A percentile compares a stretch with the other conserved stretches of the same genome.
Conservation (phyloP, 2,797 vertebrate species). For the Sebastes wilsoni region DNA sequence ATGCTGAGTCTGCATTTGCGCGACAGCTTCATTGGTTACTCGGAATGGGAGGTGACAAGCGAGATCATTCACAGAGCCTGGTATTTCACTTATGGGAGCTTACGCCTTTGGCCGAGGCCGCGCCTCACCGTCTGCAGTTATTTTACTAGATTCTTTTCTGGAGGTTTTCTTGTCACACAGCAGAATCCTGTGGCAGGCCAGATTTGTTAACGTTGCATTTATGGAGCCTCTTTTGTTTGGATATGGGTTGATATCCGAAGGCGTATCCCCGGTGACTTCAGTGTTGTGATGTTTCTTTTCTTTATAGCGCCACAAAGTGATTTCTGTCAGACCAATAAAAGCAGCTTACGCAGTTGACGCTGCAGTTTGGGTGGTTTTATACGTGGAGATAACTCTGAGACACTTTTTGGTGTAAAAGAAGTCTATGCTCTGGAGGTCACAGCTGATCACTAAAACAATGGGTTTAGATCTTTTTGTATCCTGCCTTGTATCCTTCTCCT, state of each 20-base stretch:
- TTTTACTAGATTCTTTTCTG: constrained; percentile 25
- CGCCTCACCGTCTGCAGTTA: background rate
- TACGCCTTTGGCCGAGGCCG: constrained; percentile 27
- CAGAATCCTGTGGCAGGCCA: constrained; percentile 4
- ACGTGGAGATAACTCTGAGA: background rate
- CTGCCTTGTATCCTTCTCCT: background rate
- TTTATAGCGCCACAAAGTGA: constrained; percentile 9
- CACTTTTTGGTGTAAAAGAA: no score
- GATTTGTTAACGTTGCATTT: constrained; percentile 41
- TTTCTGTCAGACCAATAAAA: constrained; percentile 30
- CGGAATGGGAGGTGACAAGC: constrained; percentile 49
- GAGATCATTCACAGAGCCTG: constrained; percentile 44
- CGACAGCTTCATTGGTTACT: constrained; percentile 52
- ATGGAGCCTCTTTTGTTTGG: constrained; percentile 33
- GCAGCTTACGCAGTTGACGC: constrained; percentile 2
- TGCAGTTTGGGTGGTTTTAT: constrained; percentile 28
- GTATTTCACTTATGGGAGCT: constrained; percentile 47
- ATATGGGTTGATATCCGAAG: constrained; percentile 11
- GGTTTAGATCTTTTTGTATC: background rate
- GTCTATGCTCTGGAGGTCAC: background rate
- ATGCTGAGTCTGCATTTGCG: constrained; percentile 59
- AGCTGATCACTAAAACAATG: background rate
- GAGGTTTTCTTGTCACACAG: constrained; percentile 16
- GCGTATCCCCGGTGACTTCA: background rate
- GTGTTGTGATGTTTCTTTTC: constrained; percentile 4